Conservation (phyloP, 2,113 vertebrate genomes). For the Myotis yumanensis region DNA sequence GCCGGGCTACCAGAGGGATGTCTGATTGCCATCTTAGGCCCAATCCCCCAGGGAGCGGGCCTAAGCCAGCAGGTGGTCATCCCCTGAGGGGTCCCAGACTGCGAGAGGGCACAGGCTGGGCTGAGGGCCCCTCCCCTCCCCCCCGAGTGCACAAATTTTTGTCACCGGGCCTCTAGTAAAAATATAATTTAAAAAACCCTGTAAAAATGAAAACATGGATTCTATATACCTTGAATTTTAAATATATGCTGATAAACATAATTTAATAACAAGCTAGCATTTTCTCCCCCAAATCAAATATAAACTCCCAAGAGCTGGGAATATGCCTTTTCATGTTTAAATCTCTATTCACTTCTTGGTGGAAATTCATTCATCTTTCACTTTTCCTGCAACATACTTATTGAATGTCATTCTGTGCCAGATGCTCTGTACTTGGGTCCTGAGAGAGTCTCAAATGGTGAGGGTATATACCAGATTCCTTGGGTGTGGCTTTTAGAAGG, state of each 20-base stretch:
- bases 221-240: neutral
- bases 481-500: neutral
- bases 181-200: neutral
- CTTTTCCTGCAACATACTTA: neutral
- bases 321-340: neutral
- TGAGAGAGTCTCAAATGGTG: neutral
- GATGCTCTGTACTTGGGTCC: neutral
- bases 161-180: neutral
- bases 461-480: too few relatives aligned
- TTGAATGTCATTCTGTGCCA: fast-evolving
- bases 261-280: neutral
- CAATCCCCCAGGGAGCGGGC: too few relatives aligned
- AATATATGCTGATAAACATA: neutral
- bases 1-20: too few relatives aligned
- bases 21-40: too few relatives aligned
- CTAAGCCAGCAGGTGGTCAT: too few relatives aligned
- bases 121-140: too few relatives aligned
- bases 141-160: too few relatives aligned
- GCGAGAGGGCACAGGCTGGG: too few relatives aligned
- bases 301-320: neutral
- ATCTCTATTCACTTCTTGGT: neutral
- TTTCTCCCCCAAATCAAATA: neutral
- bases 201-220: neutral
- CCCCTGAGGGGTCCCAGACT: too few relatives aligned
- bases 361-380: neutral